Evolutionary conservation across 2,113 vertebrate genomes (phyloP), one percentile per base, ranked within the genome.

Genomic region (Bufo bufo): DNA sequence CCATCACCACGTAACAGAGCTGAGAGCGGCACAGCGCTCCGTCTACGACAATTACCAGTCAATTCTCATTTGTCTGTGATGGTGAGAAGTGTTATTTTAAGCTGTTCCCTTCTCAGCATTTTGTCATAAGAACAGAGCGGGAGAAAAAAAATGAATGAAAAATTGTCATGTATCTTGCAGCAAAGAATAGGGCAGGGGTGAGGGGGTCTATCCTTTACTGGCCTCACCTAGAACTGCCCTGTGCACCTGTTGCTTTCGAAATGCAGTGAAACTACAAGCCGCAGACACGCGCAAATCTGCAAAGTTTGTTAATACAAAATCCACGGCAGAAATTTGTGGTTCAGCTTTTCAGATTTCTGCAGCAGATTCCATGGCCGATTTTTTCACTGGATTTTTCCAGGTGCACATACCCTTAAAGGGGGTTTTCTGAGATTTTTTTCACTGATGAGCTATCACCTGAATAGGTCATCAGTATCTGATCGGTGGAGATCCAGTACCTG

Each of bases 11-110:
- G 58, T 33, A 66, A 65, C 47, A 52, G 47, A 50, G 84, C 84
- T 19, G 33, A 19, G 69, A 52, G 82, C 54, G 65, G 59, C 82
- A 4, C 82, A 58, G 71, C 16, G 56, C 72, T 50, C 72, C 58
- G 58, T 77, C 85, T 77, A 47, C 23, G 75, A 86, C 85, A 86
- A 86, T 86, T 86, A 77, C 85, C 85, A 63, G 85, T 77, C 85
- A 79, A 19, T 80, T 69, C 77, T 80, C 85, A 86, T 79, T 78
- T 80, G 43, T 77, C 17, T 47, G 9, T 49, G 66, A 54, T 9
- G 20, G 77, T 3, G 71, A 79, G 74, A 79, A 54, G 61, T 61
- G 84, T 85, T 85, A 86, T 56, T 69, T 65, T 19, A 66, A 69
- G 69, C 45, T 23, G 45, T 69, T 86, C 61, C 85, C 77, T 86